phyloP scores from a whole-genome alignment of 2,888 invertebrate genomes.

The Strigamia maritima region DNA sequence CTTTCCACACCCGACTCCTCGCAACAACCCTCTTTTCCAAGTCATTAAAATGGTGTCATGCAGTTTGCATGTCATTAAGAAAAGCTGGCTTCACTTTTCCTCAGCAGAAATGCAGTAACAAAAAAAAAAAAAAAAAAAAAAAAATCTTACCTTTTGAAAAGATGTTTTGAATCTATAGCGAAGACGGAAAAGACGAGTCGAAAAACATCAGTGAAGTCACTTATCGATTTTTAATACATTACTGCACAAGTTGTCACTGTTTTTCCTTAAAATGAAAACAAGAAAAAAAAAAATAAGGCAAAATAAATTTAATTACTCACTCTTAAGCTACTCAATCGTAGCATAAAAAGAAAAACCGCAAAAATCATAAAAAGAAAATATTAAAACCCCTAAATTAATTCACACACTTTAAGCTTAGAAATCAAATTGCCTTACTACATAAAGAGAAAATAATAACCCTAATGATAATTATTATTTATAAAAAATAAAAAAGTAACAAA shows the following conservation, averaged over 20 bases:
- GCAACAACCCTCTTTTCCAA: not conserved
- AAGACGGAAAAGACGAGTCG: conserved; percentile 5
- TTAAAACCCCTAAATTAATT: conserved; percentile 1
- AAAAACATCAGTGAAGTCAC: not conserved
- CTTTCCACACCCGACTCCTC: not conserved
- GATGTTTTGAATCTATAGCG: not conserved
- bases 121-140: not conserved
- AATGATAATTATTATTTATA: not conserved
- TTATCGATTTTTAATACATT: conserved; percentile 21
- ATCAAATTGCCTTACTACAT: too few species aligned
- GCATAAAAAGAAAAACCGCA: not conserved
- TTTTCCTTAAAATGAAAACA: not conserved
- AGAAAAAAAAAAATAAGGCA: not conserved
- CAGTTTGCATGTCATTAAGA: conserved; percentile 1
- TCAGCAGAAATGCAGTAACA: not conserved
- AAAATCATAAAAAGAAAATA: not conserved
- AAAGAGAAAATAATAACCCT: not conserved
- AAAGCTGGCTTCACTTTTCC: not conserved
- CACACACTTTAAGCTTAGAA: not conserved
- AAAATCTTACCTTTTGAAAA: not conserved
- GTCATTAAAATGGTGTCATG: conserved; percentile 12
- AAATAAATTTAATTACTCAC: not conserved
- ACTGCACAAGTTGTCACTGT: not conserved
- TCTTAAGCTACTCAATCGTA: not conserved
- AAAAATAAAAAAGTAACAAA: not conserved